A percentile compares a stretch with the other conserved stretches of the same genome.
Conservation (phyloP, 2,888 invertebrate genomes). For the Colletes collaris region DNA sequence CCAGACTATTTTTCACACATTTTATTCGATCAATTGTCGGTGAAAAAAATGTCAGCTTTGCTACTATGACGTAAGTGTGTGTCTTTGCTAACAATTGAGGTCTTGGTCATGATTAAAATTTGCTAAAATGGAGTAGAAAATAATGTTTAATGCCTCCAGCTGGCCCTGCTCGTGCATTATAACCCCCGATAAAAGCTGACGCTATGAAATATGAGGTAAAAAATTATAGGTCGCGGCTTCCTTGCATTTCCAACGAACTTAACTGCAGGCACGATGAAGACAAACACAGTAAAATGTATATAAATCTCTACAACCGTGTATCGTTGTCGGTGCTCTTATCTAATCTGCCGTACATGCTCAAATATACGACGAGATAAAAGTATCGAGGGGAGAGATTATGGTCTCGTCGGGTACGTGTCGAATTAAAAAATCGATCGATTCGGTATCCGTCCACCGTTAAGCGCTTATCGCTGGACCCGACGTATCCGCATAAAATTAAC, state of each 20-base stretch:
- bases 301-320: constrained; percentile 4
- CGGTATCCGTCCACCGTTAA: constrained; percentile 1
- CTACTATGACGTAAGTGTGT: no score
- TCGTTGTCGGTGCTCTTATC: constrained; percentile 32
- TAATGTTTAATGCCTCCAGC: no score
- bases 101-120: no score
- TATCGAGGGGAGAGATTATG: constrained; percentile 21
- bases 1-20: no score
- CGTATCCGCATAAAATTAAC: constrained; percentile 30
- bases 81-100: no score
- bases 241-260: no score
- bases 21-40: no score
- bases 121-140: no score
- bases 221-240: no score
- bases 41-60: no score
- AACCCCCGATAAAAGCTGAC: neutral
- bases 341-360: constrained; percentile 29
- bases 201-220: no score
- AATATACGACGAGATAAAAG: constrained; percentile 32
- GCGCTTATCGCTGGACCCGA: constrained; percentile 13
- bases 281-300: neutral
- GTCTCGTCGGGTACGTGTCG: neutral
- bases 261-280: no score
- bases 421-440: constrained; percentile 25
- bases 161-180: neutral